Evolutionary conservation across 2,888 invertebrate genomes (phyloP).

Genomic region (Andrena hattorfiana): DNA sequence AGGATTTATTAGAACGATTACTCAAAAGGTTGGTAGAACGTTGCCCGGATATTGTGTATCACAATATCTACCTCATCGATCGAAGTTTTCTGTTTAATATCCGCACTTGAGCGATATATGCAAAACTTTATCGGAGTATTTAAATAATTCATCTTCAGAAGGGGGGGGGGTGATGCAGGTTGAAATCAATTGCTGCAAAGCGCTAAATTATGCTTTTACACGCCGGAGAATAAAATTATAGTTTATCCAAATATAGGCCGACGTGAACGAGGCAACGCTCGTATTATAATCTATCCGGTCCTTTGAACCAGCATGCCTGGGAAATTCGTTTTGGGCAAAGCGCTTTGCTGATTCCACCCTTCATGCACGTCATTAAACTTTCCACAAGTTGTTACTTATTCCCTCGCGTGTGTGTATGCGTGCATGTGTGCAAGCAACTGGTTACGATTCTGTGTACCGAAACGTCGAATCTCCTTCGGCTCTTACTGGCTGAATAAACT

Average conservation of each 20-base stretch:
- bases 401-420: neutral
- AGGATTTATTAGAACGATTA: conserved; percentile 37
- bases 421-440: neutral
- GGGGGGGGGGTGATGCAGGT: neutral
- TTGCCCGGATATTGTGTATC: neutral
- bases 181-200: neutral
- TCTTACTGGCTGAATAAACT: conserved; percentile 56
- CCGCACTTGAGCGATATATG: neutral
- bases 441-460: conserved; percentile 29
- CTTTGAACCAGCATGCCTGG: conserved; percentile 5
- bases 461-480: conserved; percentile 44
- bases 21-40: neutral
- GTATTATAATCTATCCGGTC: conserved; percentile 8
- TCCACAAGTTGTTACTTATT: conserved; percentile 49
- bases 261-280: neutral
- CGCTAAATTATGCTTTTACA: neutral
- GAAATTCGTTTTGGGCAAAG: conserved; percentile 42
- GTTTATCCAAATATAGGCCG: neutral
- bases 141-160: neutral
- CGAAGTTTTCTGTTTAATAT: neutral
- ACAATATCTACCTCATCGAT: neutral
- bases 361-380: conserved; percentile 64
- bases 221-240: neutral
- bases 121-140: neutral
- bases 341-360: conserved; percentile 49